Evolutionary conservation across 2,888 invertebrate genomes (phyloP).

Genomic region (Temnothorax unifasciatus): DNA sequence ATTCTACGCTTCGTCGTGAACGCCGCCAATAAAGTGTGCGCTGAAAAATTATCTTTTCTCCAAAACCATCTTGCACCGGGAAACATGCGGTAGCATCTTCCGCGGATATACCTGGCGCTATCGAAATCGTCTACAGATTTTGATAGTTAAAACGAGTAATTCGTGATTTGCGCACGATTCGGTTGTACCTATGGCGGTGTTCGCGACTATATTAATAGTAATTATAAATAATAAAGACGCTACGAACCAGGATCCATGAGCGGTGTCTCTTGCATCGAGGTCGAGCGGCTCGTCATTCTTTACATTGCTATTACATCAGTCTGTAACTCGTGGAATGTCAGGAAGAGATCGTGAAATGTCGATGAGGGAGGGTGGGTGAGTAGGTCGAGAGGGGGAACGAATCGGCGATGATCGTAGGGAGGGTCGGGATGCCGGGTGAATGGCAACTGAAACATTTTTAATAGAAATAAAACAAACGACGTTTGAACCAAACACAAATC

Average conservation of each 20-base stretch:
- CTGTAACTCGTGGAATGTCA: constrained; percentile 57
- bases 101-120: too few relatives aligned
- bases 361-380: not conserved
- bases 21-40: not conserved
- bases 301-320: constrained; percentile 56
- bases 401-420: constrained; percentile 28
- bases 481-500: constrained; percentile 86
- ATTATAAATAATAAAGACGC: constrained; percentile 56
- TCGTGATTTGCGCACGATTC: not conserved
- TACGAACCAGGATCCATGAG: constrained; percentile 68
- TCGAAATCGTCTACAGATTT: not conserved
- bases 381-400: constrained; percentile 31
- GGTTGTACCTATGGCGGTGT: not conserved
- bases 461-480: constrained; percentile 84
- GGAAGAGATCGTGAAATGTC: constrained; percentile 50
- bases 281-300: constrained; percentile 37
- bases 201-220: constrained; percentile 30
- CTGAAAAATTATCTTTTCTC: not conserved
- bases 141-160: not conserved
- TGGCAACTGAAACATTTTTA: constrained; percentile 80
- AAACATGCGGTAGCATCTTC: not conserved
- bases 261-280: constrained; percentile 44
- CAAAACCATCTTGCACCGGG: not conserved
- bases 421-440: constrained; percentile 58
- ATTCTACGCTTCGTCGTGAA: constrained; percentile 21